phyloP scores from a whole-genome alignment of 2,888 invertebrate species.

The Erebia aethiops region DNA sequence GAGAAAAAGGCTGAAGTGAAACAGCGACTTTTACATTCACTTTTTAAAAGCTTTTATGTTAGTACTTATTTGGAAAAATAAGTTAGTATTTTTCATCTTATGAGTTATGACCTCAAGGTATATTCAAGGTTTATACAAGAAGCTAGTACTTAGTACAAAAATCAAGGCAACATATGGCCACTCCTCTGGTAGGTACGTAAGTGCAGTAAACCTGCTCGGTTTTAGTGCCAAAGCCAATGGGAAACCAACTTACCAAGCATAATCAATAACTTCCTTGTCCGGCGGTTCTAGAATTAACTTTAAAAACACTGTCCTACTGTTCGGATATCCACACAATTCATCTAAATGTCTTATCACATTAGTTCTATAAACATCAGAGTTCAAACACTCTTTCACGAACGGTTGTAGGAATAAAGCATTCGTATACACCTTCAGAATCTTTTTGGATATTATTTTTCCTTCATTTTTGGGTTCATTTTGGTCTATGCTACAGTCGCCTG shows the following conservation, averaged over 20 bases:
- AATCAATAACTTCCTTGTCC: slow-evolving; percentile 85
- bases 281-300: slow-evolving; percentile 83
- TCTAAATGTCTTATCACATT: slow-evolving; percentile 61
- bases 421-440: slow-evolving; percentile 50
- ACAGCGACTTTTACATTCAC: too few relatives aligned
- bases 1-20: too few relatives aligned
- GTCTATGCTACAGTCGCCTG: slow-evolving; percentile 46
- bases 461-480: slow-evolving; percentile 49
- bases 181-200: too few relatives aligned
- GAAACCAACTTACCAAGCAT: slow-evolving; percentile 83
- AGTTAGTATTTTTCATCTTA: too few relatives aligned
- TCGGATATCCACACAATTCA: slow-evolving; percentile 51
- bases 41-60: too few relatives aligned
- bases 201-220: too few relatives aligned
- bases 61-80: too few relatives aligned
- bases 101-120: too few relatives aligned
- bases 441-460: slow-evolving; percentile 44
- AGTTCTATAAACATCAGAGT: slow-evolving; percentile 60
- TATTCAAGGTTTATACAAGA: too few relatives aligned
- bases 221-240: not conserved
- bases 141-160: too few relatives aligned
- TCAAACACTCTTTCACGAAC: slow-evolving; percentile 64
- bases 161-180: too few relatives aligned
- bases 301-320: slow-evolving; percentile 56
- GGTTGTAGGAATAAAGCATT: slow-evolving; percentile 65